Evolutionary conservation across 2,888 invertebrate species (phyloP).

Genomic region (Notodonta dromedarius): DNA sequence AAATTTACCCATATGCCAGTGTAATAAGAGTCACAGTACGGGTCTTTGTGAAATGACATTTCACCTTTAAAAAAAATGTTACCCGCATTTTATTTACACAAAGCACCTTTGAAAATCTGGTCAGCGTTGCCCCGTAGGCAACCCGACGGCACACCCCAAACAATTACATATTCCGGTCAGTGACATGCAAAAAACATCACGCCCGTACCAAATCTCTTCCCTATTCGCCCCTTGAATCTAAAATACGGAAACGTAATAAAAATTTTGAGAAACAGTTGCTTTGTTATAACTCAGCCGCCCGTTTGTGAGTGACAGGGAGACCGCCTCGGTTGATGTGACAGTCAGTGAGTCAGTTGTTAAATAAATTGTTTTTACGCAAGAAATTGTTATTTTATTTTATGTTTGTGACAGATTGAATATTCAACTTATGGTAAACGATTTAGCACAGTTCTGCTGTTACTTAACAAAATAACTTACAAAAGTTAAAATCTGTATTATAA

Average conservation of each 20-base stretch:
- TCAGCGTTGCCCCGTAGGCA: neutral
- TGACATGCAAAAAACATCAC: constrained; percentile 15
- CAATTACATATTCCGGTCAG: constrained; percentile 24
- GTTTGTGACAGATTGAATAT: neutral
- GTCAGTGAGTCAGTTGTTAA: neutral
- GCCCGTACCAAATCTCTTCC: constrained; percentile 17
- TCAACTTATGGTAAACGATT: neutral
- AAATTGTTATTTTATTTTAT: neutral
- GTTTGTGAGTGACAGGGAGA: neutral
- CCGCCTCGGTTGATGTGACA: neutral
- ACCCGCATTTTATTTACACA: neutral
- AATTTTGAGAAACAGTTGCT: neutral
- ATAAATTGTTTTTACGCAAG: neutral
- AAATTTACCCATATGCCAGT: no score
- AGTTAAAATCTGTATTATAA: no score
- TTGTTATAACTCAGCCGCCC: no score
- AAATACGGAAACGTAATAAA: constrained; percentile 2
- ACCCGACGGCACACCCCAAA: constrained; percentile 1
- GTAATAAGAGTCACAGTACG: no score
- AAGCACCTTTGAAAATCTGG: neutral
- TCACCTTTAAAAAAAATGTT: no score
- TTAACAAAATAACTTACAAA: no score
- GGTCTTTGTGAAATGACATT: no score
- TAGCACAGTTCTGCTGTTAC: no score
- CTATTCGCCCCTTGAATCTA: constrained; percentile 7